Conservation (phyloP, 2,797 vertebrate species). For the Malacoraja senta region DNA sequence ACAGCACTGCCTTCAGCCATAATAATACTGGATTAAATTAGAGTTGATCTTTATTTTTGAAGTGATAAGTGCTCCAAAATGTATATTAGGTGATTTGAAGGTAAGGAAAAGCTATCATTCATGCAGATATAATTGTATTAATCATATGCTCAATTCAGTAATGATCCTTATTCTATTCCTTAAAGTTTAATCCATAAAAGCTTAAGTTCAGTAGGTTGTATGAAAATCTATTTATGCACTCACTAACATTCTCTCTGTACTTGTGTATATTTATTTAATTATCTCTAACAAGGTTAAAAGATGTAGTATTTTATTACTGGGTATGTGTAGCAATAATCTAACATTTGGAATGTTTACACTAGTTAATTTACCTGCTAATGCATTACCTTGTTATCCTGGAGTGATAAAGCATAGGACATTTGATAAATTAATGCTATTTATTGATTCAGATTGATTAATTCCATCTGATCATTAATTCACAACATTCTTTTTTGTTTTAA, state of each 20-base stretch:
- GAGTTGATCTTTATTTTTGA: neutral
- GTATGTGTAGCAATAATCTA: neutral
- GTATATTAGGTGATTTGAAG: neutral
- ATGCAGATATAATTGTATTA: neutral
- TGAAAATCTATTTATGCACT: neutral
- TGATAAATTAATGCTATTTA: neutral
- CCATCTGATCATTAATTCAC: neutral
- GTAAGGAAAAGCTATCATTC: neutral
- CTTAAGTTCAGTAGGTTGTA: neutral
- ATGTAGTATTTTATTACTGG: neutral
- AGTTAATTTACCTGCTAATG: neutral
- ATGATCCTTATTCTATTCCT: neutral
- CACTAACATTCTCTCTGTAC: neutral
- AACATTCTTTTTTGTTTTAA: neutral
- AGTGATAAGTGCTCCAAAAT: neutral
- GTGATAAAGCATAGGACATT: neutral
- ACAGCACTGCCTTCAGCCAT: neutral
- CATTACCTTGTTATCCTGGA: neutral
- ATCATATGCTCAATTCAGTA: neutral
- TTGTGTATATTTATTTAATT: neutral
- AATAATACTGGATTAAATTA: neutral
- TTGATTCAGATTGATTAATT: neutral
- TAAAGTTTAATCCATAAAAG: neutral
- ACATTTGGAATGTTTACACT: neutral
- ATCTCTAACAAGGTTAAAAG: neutral